Evolutionary conservation across 2,888 invertebrate species (phyloP).

Genomic region (Petrophora chlorosata): DNA sequence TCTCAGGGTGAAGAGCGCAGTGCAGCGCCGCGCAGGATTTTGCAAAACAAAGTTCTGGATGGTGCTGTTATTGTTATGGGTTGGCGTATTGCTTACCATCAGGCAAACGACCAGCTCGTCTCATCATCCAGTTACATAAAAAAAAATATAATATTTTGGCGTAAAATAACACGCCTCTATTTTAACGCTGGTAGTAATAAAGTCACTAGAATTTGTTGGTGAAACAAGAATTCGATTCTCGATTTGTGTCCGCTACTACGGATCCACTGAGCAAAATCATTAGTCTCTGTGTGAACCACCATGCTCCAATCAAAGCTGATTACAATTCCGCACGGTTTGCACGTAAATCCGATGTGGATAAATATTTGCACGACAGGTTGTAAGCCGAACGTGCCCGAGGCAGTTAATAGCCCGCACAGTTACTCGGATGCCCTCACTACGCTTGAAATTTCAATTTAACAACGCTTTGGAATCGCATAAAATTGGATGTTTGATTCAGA

Average conservation of each 20-base stretch:
- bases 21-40: no score
- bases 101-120: no score
- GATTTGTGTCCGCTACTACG: neutral
- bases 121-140: no score
- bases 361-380: constrained; percentile 82
- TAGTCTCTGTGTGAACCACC: constrained; percentile 32
- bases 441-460: constrained; percentile 58
- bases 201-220: no score
- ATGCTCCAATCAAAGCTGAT: constrained; percentile 73
- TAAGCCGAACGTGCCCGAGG: constrained; percentile 71
- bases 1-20: no score
- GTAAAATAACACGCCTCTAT: neutral
- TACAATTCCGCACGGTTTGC: constrained; percentile 75
- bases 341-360: constrained; percentile 79
- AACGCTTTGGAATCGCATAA: constrained; percentile 35
- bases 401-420: constrained; percentile 68
- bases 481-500: constrained; percentile 34
- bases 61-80: no score
- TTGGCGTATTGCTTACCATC: no score
- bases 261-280: constrained; percentile 22
- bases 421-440: constrained; percentile 61
- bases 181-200: neutral
- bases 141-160: no score
- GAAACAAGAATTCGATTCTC: no score
- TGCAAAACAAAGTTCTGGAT: no score